A percentile compares a stretch with the other conserved stretches of the same genome.
phyloP scores from a whole-genome alignment of 2,888 invertebrate species.

The Imbricaverruca yamaguchii region DNA sequence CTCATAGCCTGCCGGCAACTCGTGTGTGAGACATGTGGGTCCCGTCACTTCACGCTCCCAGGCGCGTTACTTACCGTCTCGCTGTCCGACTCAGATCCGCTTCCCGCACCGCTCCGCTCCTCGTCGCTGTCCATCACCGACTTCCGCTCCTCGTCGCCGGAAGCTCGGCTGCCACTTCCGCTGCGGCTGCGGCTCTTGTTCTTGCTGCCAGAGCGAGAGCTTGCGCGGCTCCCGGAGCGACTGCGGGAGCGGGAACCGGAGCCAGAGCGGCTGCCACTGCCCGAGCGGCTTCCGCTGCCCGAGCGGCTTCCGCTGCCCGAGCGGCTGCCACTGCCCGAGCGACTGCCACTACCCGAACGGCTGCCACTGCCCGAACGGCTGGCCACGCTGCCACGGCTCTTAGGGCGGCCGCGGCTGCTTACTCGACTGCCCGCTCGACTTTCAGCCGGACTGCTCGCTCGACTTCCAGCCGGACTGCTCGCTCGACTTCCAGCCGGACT shows the following conservation, averaged over 20 bases:
- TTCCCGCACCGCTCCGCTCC: neutral
- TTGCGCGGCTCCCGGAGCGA: slow-evolving; percentile 19
- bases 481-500: slow-evolving; percentile 17
- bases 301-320: slow-evolving; percentile 19
- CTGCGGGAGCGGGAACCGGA: slow-evolving; percentile 21
- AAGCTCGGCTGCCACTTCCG: slow-evolving; percentile 14
- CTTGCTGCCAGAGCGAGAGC: neutral
- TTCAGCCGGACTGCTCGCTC: slow-evolving; percentile 13
- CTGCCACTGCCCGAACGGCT: slow-evolving; percentile 2
- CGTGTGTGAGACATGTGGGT: too few relatives aligned
- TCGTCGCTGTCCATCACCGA: slow-evolving; percentile 18
- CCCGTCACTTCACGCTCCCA: too few relatives aligned
- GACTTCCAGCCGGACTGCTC: slow-evolving; percentile 17
- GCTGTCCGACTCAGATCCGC: slow-evolving; percentile 17
- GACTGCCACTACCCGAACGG: neutral
- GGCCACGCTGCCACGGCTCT: neutral
- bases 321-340: slow-evolving; percentile 19
- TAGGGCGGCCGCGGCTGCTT: neutral
- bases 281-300: slow-evolving; percentile 23
- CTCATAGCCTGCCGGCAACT: too few relatives aligned
- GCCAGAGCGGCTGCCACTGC: slow-evolving; percentile 11
- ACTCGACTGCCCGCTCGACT: slow-evolving; percentile 28
- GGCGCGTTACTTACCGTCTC: neutral
- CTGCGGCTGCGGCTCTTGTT: neutral
- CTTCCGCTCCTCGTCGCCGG: slow-evolving; percentile 15